These are phyloP conservation scores for Tokudaia tokunoshimensis DNA, from an alignment of 2,797 vertebrate species.

Conservation along the genomic window DNA sequence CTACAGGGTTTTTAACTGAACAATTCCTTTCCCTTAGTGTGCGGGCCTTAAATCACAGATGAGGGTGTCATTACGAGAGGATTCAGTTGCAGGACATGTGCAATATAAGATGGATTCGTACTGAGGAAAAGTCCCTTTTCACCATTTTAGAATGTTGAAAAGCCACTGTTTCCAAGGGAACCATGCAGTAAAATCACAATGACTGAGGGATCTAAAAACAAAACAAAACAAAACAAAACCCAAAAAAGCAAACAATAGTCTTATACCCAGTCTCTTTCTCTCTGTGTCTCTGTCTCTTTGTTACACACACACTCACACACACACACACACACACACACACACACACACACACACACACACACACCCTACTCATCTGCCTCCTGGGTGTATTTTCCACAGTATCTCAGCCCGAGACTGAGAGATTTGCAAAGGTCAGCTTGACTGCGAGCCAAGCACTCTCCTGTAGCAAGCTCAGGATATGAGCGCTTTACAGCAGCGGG, in stretches of 20 bases:
- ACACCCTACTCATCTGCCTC: neutral
- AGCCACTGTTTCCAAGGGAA: constrained; percentile 57
- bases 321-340: neutral
- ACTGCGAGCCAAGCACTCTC: constrained; percentile 51
- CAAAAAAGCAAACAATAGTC: neutral
- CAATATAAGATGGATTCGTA: neutral
- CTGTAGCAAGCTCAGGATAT: neutral
- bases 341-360: neutral
- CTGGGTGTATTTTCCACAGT: neutral
- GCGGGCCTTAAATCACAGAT: neutral
- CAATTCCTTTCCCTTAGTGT: neutral
- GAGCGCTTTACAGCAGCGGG: constrained; percentile 63
- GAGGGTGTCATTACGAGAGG: neutral
- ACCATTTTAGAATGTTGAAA: constrained; percentile 43
- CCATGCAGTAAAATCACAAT: constrained; percentile 17
- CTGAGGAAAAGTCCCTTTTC: neutral
- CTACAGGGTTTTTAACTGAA: neutral
- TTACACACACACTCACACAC: neutral
- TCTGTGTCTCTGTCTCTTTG: neutral
- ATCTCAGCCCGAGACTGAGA: neutral
- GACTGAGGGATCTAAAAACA: neutral
- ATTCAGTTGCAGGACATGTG: neutral
- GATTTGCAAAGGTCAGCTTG: constrained; percentile 56
- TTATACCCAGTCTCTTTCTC: neutral
- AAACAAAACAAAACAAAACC: neutral